These are phyloP conservation scores for Toxotes jaculatrix DNA, from an alignment of 2,113 vertebrate genomes.

Conservation along the genomic window DNA sequence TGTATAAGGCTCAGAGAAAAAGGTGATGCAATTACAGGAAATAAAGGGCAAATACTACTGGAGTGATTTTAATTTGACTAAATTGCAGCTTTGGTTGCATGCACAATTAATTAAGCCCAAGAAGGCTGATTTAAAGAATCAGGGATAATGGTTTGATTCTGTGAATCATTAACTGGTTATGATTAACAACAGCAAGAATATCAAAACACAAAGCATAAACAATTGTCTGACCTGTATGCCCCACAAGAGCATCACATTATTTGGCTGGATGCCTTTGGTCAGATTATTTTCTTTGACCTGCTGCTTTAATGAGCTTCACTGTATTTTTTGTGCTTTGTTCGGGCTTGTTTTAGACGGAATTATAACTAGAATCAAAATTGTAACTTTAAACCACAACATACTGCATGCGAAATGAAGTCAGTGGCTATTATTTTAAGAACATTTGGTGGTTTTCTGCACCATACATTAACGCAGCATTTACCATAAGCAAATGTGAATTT, in stretches of 20 bases:
- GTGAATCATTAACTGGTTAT: slow-evolving; percentile 45
- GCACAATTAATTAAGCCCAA: slow-evolving; percentile 42
- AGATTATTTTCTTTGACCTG: background rate
- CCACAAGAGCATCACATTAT: background rate
- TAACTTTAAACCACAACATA: background rate
- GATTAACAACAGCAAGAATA: slow-evolving; percentile 56
- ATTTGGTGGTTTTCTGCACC: background rate
- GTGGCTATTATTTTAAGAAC: background rate
- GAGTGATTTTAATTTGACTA: slow-evolving; percentile 43
- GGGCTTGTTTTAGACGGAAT: background rate
- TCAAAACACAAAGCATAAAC: slow-evolving; percentile 78
- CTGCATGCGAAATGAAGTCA: background rate
- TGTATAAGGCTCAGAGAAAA: background rate
- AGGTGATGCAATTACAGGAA: slow-evolving; percentile 57
- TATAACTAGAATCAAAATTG: background rate
- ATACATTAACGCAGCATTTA: background rate
- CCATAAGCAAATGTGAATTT: background rate
- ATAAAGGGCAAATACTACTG: slow-evolving; percentile 35
- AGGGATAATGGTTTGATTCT: slow-evolving; percentile 50
- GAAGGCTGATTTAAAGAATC: slow-evolving; percentile 64
- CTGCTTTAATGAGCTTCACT: background rate
- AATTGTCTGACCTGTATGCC: slow-evolving; percentile 23
- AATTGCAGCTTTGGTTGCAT: slow-evolving; percentile 50
- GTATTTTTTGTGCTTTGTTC: background rate
- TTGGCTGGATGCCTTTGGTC: slow-evolving; percentile 1